These are phyloP conservation scores for Halocaridina rubra DNA, from an alignment of 2,888 invertebrate genomes.

Conservation along the genomic window DNA sequence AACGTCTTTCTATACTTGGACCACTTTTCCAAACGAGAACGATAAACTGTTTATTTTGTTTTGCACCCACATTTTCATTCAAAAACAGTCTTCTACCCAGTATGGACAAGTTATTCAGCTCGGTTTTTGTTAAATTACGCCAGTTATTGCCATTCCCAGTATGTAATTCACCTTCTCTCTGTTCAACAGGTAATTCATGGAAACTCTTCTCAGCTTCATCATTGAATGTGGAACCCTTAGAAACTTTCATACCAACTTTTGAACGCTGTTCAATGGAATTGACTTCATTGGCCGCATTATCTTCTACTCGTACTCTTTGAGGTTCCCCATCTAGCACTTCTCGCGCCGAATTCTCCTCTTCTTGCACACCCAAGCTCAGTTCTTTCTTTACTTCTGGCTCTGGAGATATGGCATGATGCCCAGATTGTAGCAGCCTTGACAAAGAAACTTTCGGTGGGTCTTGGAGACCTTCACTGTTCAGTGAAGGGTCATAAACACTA, in stretches of 20 bases:
- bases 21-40: constrained; percentile 76
- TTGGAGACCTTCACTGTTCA: too few species aligned
- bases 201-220: not conserved
- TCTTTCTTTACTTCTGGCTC: constrained; percentile 28
- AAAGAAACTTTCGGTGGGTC: too few species aligned
- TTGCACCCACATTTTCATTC: constrained; percentile 31
- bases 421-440: too few species aligned
- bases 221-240: not conserved
- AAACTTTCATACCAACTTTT: not conserved
- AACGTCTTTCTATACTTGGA: constrained; percentile 72
- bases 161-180: not conserved
- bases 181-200: constrained; percentile 9
- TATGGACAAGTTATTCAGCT: constrained; percentile 33
- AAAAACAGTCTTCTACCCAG: constrained; percentile 54
- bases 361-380: constrained; percentile 37
- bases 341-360: constrained; percentile 49
- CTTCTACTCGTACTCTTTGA: not conserved
- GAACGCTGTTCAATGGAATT: constrained; percentile 33
- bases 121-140: constrained; percentile 32
- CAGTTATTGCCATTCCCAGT: constrained; percentile 15
- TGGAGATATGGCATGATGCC: too few species aligned
- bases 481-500: too few species aligned
- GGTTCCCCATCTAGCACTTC: constrained; percentile 38
- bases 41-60: constrained; percentile 68
- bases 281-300: constrained; percentile 43